Evolutionary conservation across 2,797 vertebrate species (phyloP), one percentile per base, ranked within the genome.

Genomic region (Tamandua tetradactyla): DNA sequence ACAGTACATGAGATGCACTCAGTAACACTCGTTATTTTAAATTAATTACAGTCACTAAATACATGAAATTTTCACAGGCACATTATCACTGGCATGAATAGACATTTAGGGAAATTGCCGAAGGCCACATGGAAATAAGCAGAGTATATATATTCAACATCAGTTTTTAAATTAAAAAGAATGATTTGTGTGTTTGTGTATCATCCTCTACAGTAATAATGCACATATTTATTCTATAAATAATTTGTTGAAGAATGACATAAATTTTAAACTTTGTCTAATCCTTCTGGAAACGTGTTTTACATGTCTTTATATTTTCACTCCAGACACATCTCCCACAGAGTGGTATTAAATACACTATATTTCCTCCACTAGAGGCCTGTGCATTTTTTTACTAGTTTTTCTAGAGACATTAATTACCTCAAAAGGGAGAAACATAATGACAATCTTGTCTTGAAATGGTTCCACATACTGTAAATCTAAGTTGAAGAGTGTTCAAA

Each of bases 301-400:
- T 5, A 30, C 6, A 7, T 9, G 37, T 23, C 35, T 64, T 91
- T 7, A 37, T 27, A 14, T 9, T 22, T 61, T 59, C 32, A 74
- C 23, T 59, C 9, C 27, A 30, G 64, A 55, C 27, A 44, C 0
- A 0, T 59, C 17, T 23, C 3, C 1, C 0, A 40, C 55, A 64
- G 11, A 66, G 0, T n/a, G 22, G 7, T 55, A 79, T 57, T 57
- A 8, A 88, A 69, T 42, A 14, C 32, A 30, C 47, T 64, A 12
- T 64, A 23, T 62, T 64, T 27, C 20, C 44, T 52, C 30, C 37
- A 22, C 23, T 75, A 32, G 89, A 89, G 93, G 68, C 42, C 23
- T 37, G 32, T 68, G 20, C 66, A 68, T 5, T 18, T 37, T n/a
- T 37, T 68, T 37, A 68, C 37, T 22, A 68, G 66, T 22, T 68